Evolutionary conservation across 2,797 vertebrate genomes (phyloP).

Genomic region (Pantherophis alleghaniensis): DNA sequence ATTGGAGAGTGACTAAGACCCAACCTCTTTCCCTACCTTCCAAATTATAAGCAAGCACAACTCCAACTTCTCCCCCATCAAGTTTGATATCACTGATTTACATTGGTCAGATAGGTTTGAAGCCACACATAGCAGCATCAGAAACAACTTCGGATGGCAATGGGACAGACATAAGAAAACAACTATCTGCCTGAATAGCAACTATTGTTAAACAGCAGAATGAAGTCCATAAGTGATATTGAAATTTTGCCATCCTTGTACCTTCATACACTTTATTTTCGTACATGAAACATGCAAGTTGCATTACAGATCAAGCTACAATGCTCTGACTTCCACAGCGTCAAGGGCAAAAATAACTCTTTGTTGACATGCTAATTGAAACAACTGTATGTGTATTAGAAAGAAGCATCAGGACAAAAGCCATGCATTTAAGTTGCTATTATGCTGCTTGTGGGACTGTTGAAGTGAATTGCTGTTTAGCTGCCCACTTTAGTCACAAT

Average conservation of each 20-base stretch:
- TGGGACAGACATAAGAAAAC: background rate
- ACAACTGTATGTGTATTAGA: background rate
- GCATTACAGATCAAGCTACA: background rate
- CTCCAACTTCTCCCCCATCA: background rate
- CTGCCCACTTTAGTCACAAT: background rate
- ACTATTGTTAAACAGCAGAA: background rate
- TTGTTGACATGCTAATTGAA: background rate
- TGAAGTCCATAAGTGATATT: background rate
- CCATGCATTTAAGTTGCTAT: background rate
- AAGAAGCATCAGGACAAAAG: background rate
- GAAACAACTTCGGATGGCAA: background rate
- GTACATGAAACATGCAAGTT: background rate
- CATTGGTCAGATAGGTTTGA: background rate
- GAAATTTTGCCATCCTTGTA: background rate
- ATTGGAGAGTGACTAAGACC: background rate
- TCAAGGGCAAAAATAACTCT: background rate
- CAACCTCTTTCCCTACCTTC: background rate
- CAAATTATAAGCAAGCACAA: background rate
- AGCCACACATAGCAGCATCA: background rate
- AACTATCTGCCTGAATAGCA: background rate
- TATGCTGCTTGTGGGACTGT: background rate
- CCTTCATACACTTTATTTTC: background rate
- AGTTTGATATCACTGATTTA: background rate
- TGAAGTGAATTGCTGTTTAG: background rate
- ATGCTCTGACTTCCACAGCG: background rate